Evolutionary conservation across 2,113 vertebrate species (phyloP), one percentile per base, ranked within the genome.

Genomic region (Nyctereutes procyonoides): DNA sequence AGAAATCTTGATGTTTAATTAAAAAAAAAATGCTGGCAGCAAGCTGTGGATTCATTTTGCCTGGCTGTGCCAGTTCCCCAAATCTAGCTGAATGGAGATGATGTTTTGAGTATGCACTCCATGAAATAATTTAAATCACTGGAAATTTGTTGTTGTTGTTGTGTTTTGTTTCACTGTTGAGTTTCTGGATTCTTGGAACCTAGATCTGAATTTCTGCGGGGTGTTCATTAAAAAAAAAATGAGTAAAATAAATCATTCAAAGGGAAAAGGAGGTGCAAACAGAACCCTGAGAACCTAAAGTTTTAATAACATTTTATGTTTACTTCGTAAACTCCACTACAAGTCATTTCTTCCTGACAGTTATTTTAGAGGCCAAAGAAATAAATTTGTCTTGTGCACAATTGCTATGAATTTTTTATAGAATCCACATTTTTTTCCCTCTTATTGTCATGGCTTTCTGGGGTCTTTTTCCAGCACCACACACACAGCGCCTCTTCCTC

Each of bases 301-400:
- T 87, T 97, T 94, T 94, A 82, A 91, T 82, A 92, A 62, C 8
- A 58, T 51, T 88, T 86, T 85, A n/a, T 82, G 24, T 91, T 93
- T 88, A 56, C n/a, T 74, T 84, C 79, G 26, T 56, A 53, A 53
- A 48, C 30, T 83, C 51, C 74, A 79, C 62, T 79, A 80, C 71
- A 83, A n/a, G 51, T 90, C 71, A 81, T 81, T 92, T 94, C 81
- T 81, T 69, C 32, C 26, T 79, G 43, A 77, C 55, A 95, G 60
- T 79, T 95, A 24, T 80, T 93, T 90, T 62, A 83, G 69, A 95
- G 69, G 74, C 14, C 4, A 28, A 87, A 89, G 81, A 82, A 60
- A 86, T 55, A 73, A 80, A 92, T 84, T 89, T 79, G 4, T 92
- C 51, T 96, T 90, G 19, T 24, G 9, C 76, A 81, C 71, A 58